These are phyloP conservation scores for Aulostomus chinensis DNA, from an alignment of 2,797 vertebrate genomes.

Conservation along the genomic window DNA sequence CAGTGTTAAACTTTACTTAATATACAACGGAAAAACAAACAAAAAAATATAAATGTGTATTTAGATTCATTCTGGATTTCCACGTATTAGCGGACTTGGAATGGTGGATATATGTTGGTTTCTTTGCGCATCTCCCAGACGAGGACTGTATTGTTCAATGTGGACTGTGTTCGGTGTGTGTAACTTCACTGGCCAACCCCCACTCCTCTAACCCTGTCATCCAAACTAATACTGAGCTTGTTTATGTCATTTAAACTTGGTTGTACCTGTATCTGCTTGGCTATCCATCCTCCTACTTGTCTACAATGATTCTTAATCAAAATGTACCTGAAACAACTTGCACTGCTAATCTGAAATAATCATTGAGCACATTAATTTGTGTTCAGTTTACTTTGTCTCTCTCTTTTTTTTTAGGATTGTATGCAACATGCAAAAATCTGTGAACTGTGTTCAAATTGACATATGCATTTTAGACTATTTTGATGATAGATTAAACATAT, in stretches of 20 bases:
- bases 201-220: constrained; percentile 71
- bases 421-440: constrained; percentile 84
- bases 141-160: constrained; percentile 84
- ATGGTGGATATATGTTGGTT: constrained; percentile 90
- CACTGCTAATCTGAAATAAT: constrained; percentile 55
- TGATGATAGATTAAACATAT: constrained; percentile 73
- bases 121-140: constrained; percentile 84
- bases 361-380: constrained; percentile 34
- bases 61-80: constrained; percentile 85
- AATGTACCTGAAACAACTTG: constrained; percentile 44
- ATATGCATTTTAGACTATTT: constrained; percentile 80
- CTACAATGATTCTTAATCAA: constrained; percentile 36
- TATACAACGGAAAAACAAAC: constrained; percentile 70
- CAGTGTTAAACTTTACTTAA: constrained; percentile 93
- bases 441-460: constrained; percentile 77
- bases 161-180: constrained; percentile 91
- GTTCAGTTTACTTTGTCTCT: constrained; percentile 43
- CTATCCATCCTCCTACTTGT: constrained; percentile 51
- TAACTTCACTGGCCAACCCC: constrained; percentile 84
- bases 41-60: constrained; percentile 79
- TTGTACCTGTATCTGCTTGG: constrained; percentile 62
- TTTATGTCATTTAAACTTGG: constrained; percentile 38
- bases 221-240: constrained; percentile 15
- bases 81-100: constrained; percentile 85
- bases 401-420: constrained; percentile 80